Conservation (phyloP, 2,113 vertebrate genomes). For the Pyrgilauda ruficollis region DNA sequence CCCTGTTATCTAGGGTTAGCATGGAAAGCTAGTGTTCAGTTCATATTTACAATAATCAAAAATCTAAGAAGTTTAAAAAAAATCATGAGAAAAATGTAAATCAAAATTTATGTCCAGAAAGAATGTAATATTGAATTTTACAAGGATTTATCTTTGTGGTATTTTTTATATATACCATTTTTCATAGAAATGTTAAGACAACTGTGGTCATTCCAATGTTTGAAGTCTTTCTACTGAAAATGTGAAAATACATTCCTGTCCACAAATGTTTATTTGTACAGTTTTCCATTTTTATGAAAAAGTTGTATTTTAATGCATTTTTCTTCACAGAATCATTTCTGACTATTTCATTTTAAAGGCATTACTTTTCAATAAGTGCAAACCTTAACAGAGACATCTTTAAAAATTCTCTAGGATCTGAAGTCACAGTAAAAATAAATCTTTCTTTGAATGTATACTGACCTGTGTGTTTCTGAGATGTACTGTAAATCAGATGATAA, state of each 20-base stretch:
- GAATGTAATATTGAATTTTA: background rate
- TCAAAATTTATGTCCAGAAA: background rate
- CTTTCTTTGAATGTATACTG: background rate
- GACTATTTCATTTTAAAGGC: background rate
- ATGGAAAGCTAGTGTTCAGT: background rate
- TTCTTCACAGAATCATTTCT: background rate
- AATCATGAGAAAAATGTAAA: fast-evolving
- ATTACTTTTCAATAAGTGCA: background rate
- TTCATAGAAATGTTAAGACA: background rate
- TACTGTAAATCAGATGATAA: background rate
- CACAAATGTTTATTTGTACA: background rate
- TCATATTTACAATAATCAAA: background rate
- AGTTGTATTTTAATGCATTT: background rate
- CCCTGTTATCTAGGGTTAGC: background rate
- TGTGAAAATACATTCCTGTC: background rate
- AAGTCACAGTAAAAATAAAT: background rate
- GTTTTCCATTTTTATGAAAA: background rate
- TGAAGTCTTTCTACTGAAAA: background rate
- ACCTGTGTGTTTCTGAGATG: background rate
- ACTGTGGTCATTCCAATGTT: background rate
- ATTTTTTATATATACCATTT: background rate
- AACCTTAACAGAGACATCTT: background rate
- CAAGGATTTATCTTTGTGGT: background rate
- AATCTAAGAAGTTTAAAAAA: background rate
- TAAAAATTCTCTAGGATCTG: background rate